Conservation (phyloP, 2,113 vertebrate genomes). For the Monopterus albus region DNA sequence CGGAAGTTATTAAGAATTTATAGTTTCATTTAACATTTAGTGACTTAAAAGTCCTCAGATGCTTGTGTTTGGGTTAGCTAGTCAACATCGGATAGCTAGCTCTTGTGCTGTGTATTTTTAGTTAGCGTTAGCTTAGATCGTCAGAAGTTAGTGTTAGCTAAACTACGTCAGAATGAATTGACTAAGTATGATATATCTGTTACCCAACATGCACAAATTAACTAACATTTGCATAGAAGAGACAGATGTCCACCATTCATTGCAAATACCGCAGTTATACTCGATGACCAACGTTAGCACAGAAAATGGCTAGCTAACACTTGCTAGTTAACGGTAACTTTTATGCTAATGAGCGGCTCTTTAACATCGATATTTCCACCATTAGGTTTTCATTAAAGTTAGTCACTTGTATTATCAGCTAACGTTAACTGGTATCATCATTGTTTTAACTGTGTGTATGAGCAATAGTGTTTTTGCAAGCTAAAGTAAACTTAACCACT, state of each 20-base stretch:
- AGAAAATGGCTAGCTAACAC: slow-evolving; percentile 44
- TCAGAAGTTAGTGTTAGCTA: slow-evolving; percentile 42
- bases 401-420: not conserved
- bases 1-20: not conserved
- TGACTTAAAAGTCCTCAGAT: slow-evolving; percentile 19
- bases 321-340: slow-evolving; percentile 70
- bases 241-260: not conserved
- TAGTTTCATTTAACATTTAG: not conserved
- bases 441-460: no score
- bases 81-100: slow-evolving; percentile 51
- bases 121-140: slow-evolving; percentile 36
- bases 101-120: slow-evolving; percentile 42
- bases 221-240: not conserved
- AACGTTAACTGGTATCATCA: no score
- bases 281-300: not conserved
- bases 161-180: not conserved
- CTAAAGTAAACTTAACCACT: not conserved
- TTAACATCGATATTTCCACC: not conserved
- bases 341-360: not conserved
- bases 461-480: no score
- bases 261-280: not conserved
- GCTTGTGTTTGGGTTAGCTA: slow-evolving; percentile 72
- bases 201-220: rapidly evolving
- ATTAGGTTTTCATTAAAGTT: not conserved
- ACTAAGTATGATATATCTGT: rapidly evolving